Conservation (phyloP, 1,140 invertebrate genomes). For the Drosophila repletoides region DNA sequence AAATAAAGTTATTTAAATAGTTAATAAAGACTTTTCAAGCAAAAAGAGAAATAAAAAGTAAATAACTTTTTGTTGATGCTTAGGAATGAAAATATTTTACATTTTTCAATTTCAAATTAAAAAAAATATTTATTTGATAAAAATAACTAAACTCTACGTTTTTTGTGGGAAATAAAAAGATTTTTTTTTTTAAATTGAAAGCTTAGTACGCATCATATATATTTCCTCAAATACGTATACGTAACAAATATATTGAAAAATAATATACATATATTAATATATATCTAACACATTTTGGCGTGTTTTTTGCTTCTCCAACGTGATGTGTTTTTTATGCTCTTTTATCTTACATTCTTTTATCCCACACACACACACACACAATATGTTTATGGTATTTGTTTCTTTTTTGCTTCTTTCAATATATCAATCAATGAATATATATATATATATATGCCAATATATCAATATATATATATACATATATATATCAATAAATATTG, state of each 20-base stretch:
- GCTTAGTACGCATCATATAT: constrained; percentile 11
- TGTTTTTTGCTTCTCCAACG: constrained; percentile 52
- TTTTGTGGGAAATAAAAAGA: constrained; percentile 1
- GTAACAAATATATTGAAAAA: constrained; percentile 25
- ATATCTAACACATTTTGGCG: constrained; percentile 42
- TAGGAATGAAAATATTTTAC: no score
- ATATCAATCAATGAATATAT: constrained; percentile 45
- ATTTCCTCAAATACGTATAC: constrained; percentile 13
- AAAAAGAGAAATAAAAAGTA: no score
- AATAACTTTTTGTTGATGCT: no score
- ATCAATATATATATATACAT: constrained; percentile 47
- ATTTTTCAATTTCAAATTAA: no score
- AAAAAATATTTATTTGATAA: no score
- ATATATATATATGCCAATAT: constrained; percentile 47
- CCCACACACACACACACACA: no score
- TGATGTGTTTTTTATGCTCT: constrained; percentile 42
- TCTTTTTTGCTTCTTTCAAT: constrained; percentile 63
- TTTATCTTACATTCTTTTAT: constrained; percentile 32
- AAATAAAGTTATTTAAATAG: no score
- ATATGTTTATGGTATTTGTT: constrained; percentile 68
- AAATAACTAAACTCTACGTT: no score
- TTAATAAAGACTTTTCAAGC: no score
- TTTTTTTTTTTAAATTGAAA: no score
- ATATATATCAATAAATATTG: constrained; percentile 54
- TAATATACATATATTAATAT: constrained; percentile 13